Conservation (phyloP, 2,888 invertebrate genomes). For the Hemithea aestivaria region DNA sequence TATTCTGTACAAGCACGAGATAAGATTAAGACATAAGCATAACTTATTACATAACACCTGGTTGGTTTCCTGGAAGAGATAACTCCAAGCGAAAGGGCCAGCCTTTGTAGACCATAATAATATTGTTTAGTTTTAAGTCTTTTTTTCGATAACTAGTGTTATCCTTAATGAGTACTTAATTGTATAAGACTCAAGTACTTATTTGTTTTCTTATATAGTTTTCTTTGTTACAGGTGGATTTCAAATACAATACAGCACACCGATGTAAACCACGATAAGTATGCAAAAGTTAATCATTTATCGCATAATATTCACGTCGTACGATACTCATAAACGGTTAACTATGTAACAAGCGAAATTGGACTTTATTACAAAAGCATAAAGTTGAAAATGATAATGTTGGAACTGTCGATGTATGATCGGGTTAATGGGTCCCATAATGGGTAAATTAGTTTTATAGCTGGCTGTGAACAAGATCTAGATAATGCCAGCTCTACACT, state of each 20-base stretch:
- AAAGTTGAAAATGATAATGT: slow-evolving; percentile 21
- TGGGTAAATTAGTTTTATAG: slow-evolving; percentile 44
- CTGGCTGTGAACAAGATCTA: slow-evolving; percentile 41
- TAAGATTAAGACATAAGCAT: too few relatives aligned
- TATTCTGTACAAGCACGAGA: too few relatives aligned
- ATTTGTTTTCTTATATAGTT: slow-evolving; percentile 3
- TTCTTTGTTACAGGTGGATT: slow-evolving; percentile 69
- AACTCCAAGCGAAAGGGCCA: too few relatives aligned
- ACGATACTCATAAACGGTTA: slow-evolving; percentile 10
- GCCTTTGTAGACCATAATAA: too few relatives aligned
- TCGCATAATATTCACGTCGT: slow-evolving; percentile 5
- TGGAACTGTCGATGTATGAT: slow-evolving; percentile 25
- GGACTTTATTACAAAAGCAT: slow-evolving; percentile 6
- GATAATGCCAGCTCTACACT: slow-evolving; percentile 36
- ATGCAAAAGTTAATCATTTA: slow-evolving; percentile 37
- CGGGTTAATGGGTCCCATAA: slow-evolving; percentile 38
- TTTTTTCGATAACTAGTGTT: too few relatives aligned
- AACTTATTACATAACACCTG: too few relatives aligned
- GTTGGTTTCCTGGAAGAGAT: too few relatives aligned
- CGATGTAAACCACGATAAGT: slow-evolving; percentile 46
- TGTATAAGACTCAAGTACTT: too few relatives aligned
- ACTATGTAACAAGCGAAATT: not conserved
- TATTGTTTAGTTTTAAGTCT: too few relatives aligned
- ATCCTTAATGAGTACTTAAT: too few relatives aligned
- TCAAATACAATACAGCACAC: slow-evolving; percentile 43